Conservation (phyloP, 2,888 invertebrate genomes). For the Thecocarcelia acutangulata region DNA sequence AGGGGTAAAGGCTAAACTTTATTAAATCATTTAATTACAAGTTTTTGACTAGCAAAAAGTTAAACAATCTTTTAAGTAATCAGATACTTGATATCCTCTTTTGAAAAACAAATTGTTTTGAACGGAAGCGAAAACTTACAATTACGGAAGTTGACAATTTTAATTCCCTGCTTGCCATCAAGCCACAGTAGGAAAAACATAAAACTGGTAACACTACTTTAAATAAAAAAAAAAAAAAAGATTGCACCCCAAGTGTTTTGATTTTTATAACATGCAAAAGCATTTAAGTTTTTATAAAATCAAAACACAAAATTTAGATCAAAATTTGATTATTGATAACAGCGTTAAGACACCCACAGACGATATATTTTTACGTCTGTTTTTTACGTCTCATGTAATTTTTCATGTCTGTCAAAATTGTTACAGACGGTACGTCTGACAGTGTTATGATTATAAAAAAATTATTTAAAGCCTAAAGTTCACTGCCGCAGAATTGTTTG, state of each 20-base stretch:
- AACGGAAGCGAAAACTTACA: slow-evolving; percentile 76
- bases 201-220: slow-evolving; percentile 26
- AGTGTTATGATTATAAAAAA: no score
- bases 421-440: no score
- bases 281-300: not conserved
- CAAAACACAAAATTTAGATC: slow-evolving; percentile 24
- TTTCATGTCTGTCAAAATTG: no score
- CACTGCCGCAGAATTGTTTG: no score
- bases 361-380: no score
- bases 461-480: no score
- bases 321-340: slow-evolving; percentile 41
- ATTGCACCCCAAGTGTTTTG: slow-evolving; percentile 5
- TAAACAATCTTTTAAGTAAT: slow-evolving; percentile 68
- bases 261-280: not conserved
- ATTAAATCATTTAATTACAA: slow-evolving; percentile 52
- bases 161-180: slow-evolving; percentile 15
- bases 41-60: slow-evolving; percentile 50
- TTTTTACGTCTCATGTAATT: no score
- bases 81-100: slow-evolving; percentile 73
- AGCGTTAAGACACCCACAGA: not conserved
- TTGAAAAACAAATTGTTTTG: slow-evolving; percentile 27
- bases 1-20: slow-evolving; percentile 55
- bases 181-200: not conserved
- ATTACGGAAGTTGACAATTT: slow-evolving; percentile 72
- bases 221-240: not conserved